Conservation (phyloP, 2,797 vertebrate genomes). For the Sarcoramphus papa region DNA sequence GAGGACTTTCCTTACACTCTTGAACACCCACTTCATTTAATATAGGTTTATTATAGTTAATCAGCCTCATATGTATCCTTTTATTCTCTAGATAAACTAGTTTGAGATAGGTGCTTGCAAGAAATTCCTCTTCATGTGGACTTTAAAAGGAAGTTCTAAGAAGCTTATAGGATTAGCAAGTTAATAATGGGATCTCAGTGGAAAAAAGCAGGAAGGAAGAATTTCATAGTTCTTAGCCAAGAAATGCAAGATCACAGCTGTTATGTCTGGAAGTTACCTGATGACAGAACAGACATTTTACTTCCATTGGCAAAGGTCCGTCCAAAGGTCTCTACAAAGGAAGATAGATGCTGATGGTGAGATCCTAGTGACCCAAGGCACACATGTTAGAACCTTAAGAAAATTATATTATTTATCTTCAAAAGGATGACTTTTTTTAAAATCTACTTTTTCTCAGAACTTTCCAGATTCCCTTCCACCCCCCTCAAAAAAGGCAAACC, state of each 20-base stretch:
- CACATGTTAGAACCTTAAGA: not conserved
- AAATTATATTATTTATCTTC: not conserved
- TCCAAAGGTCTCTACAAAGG: not conserved
- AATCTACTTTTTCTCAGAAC: not conserved
- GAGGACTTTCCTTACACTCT: not conserved
- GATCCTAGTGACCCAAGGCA: not conserved
- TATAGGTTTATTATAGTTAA: not conserved
- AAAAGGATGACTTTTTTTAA: accelerated
- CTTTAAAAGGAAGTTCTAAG: not conserved
- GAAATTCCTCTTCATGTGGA: not conserved
- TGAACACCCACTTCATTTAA: not conserved
- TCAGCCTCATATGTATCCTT: not conserved
- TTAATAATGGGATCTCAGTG: not conserved
- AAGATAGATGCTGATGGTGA: not conserved
- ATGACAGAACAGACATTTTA: not conserved
- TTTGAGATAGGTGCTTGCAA: not conserved
- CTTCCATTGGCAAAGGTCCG: not conserved
- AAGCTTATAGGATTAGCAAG: not conserved
- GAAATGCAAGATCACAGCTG: not conserved
- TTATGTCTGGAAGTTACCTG: not conserved
- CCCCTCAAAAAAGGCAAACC: not conserved
- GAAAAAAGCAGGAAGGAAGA: not conserved
- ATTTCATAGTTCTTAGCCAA: not conserved
- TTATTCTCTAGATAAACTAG: not conserved
- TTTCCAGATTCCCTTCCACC: not conserved